A percentile compares a stretch with the other conserved stretches of the same genome.
Conservation (phyloP, 2,797 vertebrate genomes). For the Oreortyx pictus region DNA sequence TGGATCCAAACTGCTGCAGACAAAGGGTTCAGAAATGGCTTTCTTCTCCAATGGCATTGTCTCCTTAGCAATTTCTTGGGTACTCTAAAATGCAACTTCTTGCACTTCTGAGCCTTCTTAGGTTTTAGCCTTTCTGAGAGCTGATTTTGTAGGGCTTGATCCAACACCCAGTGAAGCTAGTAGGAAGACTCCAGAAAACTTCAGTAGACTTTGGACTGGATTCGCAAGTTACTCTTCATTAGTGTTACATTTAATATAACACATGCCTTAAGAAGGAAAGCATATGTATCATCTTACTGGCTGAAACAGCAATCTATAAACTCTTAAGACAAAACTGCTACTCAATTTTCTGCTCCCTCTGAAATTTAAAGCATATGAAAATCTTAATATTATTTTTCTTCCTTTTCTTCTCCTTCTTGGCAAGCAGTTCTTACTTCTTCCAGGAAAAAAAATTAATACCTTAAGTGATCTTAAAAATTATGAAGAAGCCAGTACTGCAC, state of each 20-base stretch:
- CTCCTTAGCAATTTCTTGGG: background rate
- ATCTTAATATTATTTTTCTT: background rate
- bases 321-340: background rate
- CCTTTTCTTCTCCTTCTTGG: background rate
- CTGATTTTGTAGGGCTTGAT: background rate
- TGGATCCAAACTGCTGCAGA: background rate
- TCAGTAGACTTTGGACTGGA: background rate
- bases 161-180: background rate
- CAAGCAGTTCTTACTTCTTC: background rate
- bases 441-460: background rate
- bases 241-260: background rate
- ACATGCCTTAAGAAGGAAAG: background rate
- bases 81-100: background rate
- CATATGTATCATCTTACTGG: background rate
- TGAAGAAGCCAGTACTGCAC: background rate
- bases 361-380: background rate
- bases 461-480: background rate
- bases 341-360: background rate
- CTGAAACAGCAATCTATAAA: background rate
- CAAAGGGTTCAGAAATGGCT: background rate
- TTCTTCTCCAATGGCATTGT: background rate
- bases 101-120: conserved; percentile 5
- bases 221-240: background rate
- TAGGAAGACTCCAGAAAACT: background rate
- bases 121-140: background rate